Evolutionary conservation across 64 coral and sea anemone genomes (phyloP).

Genomic region (Stichodactyla mertensii): DNA sequence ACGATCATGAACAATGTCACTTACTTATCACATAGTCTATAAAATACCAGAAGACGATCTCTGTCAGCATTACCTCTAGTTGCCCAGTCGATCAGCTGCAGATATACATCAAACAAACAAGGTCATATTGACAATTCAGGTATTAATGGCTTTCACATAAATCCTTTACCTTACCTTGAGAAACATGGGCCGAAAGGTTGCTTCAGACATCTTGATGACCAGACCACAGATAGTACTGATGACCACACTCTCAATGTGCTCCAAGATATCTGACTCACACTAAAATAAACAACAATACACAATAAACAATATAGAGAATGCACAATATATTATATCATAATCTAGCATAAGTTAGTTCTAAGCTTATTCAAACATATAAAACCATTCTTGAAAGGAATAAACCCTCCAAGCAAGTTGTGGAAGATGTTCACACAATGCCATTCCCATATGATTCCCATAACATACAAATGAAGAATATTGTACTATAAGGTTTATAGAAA

Average conservation of each 20-base stretch:
- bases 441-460: no score
- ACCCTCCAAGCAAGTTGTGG: no score
- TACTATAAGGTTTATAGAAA: no score
- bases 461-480: no score
- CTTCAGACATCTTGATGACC: conserved; percentile 91
- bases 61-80: conserved; percentile 52
- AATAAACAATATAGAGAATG: no score
- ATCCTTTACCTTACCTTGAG: conserved; percentile 50
- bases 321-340: no score
- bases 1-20: neutral
- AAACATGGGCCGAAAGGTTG: conserved; percentile 89
- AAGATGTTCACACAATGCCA: no score
- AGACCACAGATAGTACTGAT: conserved; percentile 65
- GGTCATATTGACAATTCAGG: neutral
- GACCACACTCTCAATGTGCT: conserved; percentile 56
- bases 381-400: no score
- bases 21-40: conserved; percentile 78
- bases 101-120: neutral
- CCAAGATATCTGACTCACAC: conserved; percentile 45
- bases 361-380: no score
- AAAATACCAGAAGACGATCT: conserved; percentile 76
- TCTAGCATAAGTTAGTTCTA: no score
- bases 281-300: neutral
- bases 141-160: neutral
- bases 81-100: conserved; percentile 86